These are phyloP conservation scores for Drosophila limbata DNA, from an alignment of 2,888 invertebrate species.

Conservation along the genomic window DNA sequence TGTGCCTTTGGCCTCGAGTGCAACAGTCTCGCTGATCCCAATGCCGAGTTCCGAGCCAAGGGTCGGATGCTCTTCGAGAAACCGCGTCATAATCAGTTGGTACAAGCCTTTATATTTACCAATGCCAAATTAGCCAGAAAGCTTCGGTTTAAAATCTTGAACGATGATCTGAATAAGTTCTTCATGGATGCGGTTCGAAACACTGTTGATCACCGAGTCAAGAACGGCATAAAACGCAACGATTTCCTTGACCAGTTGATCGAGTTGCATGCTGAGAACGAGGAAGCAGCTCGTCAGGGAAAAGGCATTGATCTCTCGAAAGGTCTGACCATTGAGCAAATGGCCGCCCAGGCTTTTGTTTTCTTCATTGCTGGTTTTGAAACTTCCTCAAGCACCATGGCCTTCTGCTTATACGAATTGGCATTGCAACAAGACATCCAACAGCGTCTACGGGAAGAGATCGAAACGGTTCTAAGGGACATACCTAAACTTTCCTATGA, in stretches of 20 bases:
- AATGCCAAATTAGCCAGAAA: conserved; percentile 63
- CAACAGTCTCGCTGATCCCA: conserved; percentile 84
- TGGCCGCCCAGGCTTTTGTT: conserved; percentile 87
- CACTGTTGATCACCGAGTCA: conserved; percentile 83
- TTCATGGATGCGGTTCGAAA: conserved; percentile 84
- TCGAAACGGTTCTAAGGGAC: conserved; percentile 55
- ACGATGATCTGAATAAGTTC: conserved; percentile 70
- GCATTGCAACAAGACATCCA: conserved; percentile 79
- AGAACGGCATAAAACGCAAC: conserved; percentile 82
- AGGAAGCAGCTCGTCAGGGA: conserved; percentile 41
- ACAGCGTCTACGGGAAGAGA: conserved; percentile 69
- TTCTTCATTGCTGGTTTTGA: conserved; percentile 87
- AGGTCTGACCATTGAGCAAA: conserved; percentile 83
- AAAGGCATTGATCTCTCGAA: conserved; percentile 62
- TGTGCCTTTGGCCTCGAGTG: conserved; percentile 86
- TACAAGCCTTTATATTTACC: conserved; percentile 61
- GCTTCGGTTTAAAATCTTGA: conserved; percentile 61
- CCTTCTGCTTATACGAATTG: conserved; percentile 84
- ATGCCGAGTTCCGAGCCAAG: conserved; percentile 80
- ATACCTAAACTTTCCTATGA: conserved; percentile 72
- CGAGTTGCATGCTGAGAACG: conserved; percentile 72
- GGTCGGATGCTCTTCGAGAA: conserved; percentile 68
- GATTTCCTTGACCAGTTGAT: conserved; percentile 86
- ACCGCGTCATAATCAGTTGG: conserved; percentile 51
- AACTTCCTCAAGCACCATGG: conserved; percentile 86